Conservation (phyloP, 37 sponge, comb jelly and placozoan genomes). For the Aplysina aerophoba region DNA sequence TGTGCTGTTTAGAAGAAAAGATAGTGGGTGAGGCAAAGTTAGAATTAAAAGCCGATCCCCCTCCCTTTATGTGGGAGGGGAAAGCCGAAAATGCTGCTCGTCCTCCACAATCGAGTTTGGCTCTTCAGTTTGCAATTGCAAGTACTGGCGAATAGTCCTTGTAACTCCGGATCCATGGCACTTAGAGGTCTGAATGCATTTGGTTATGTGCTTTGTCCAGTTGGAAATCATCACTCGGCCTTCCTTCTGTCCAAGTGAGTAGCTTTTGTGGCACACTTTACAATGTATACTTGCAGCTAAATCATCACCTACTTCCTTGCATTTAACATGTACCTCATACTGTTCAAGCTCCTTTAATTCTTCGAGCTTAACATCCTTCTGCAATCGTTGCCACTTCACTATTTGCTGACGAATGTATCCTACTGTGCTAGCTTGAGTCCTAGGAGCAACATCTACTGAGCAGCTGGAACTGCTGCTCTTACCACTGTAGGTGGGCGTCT, state of each 20-base stretch:
- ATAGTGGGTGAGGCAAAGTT: too few species aligned
- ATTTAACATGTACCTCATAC: background rate
- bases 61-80: too few species aligned
- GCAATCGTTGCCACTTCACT: conserved; percentile 29
- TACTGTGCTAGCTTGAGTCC: background rate
- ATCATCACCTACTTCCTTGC: too few species aligned
- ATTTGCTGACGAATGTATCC: conserved; percentile 9
- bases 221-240: conserved; percentile 19
- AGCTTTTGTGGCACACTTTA: background rate
- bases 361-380: background rate
- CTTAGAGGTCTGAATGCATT: conserved; percentile 3
- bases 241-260: conserved; percentile 19
- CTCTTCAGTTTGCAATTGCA: too few species aligned
- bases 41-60: too few species aligned
- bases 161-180: background rate
- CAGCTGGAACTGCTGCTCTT: background rate
- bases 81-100: too few species aligned
- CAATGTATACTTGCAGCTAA: background rate
- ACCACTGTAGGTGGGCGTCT: background rate
- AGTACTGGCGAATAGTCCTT: background rate
- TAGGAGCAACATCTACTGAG: too few species aligned
- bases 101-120: too few species aligned
- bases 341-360: conserved; percentile 33
- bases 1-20: too few species aligned
- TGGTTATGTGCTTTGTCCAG: conserved; percentile 36